Evolutionary conservation across 2,797 vertebrate species (phyloP), one percentile per base, ranked within the genome.

Genomic region (Microctenopoma steveboyesi): DNA sequence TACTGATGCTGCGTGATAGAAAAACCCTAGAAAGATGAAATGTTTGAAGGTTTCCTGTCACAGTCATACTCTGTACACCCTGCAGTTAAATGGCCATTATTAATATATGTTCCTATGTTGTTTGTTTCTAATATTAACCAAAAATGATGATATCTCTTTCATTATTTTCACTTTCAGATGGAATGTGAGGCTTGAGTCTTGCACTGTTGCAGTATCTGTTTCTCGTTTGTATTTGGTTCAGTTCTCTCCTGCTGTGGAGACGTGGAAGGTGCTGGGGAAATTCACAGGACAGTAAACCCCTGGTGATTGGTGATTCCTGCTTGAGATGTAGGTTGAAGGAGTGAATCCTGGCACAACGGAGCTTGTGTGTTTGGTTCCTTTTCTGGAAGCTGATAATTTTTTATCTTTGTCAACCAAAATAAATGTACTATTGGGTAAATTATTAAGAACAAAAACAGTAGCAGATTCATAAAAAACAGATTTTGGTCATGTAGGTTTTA

Each of bases 191-290:
- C 61, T 25, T 42, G 14, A 49, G 53, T 14, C 0, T 12, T 16
- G 47, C 67, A 40, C 25, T 14, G 71, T 54, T 10, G 8, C 66
- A 14, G 22, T 69, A 18, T 84, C 77, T 79, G 75, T 64, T 79
- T 55, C 73, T 71, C 72, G 64, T 83, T 84, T 57, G 27, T 27
- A n/a, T 72, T 67, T 50, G 65, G 64, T 66, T 68, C 28, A 45
- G 39, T 78, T 45, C 7, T 63, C 22, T 82, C 71, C 71, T 61
- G 69, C 79, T 71, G 69, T 25, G 45, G 28, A 46, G 52, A 54
- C 48, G 47, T 11, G 61, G 59, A 69, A 67, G 64, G 22, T 22
- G 22, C 22, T 22, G 22, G 22, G 22, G 22, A 22, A 22, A 22
- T 22, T 22, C 22, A 22, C 22, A 22, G 22, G 22, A 22, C 22